These are phyloP conservation scores for Platycheirus rosarum DNA, from an alignment of 2,888 invertebrate species.

Conservation along the genomic window DNA sequence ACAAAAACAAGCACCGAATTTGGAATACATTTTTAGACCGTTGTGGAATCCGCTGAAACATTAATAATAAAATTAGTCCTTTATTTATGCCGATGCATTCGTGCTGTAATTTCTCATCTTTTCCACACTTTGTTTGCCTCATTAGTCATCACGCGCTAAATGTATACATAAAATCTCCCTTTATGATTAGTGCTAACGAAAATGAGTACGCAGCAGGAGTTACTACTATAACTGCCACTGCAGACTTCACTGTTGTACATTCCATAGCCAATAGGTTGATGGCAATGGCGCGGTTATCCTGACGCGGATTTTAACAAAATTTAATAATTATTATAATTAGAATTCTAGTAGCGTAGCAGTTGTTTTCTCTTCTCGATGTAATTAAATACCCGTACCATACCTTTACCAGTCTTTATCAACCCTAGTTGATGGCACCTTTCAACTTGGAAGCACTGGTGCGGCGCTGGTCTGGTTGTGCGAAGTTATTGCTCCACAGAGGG, in stretches of 20 bases:
- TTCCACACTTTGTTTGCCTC: constrained; percentile 4
- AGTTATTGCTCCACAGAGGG: constrained; percentile 39
- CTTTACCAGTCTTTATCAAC: neutral
- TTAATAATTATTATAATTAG: constrained; percentile 65
- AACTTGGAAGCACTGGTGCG: constrained; percentile 4
- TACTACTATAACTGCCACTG: neutral
- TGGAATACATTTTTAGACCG: too few species aligned
- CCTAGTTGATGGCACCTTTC: neutral
- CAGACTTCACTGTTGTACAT: neutral
- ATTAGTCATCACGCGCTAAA: neutral
- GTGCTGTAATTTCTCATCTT: neutral
- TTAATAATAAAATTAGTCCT: neutral
- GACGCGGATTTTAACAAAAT: constrained; percentile 58
- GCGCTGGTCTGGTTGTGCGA: neutral
- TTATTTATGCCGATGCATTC: neutral
- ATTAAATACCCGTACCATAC: constrained; percentile 55
- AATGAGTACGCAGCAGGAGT: constrained; percentile 1
- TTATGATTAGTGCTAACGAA: neutral
- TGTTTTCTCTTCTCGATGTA: constrained; percentile 44
- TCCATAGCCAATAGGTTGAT: neutral
- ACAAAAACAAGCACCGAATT: too few species aligned
- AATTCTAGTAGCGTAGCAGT: constrained; percentile 58
- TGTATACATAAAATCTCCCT: neutral
- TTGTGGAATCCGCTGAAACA: too few species aligned
- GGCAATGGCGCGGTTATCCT: constrained; percentile 21